Evolutionary conservation across 2,113 vertebrate genomes (phyloP), one percentile per base, ranked within the genome.

Genomic region (Cinclus mexicanus): DNA sequence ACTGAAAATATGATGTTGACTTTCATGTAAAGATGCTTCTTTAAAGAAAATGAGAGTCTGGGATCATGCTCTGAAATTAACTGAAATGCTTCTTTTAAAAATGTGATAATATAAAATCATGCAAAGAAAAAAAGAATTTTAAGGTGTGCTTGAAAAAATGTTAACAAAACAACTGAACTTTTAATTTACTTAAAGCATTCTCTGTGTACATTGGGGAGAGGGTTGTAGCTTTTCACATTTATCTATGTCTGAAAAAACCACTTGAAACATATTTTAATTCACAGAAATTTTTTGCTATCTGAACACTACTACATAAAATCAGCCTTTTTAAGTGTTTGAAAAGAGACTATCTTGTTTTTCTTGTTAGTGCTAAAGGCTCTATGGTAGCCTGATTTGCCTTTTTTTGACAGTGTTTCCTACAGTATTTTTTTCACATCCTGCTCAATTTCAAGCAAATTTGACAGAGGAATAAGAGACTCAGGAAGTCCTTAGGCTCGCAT

Each of bases 231-330:
- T 52, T 37, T 15, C 4, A 7, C 2, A 11, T 57, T 53, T 52
- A 41, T 37, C 37, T 3, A 0, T n/a, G 4, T 37, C 12, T 77
- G n/a, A 50, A 55, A 68, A 81, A 55, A 18, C 0, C 11, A 21
- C 39, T 74, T 55, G 26, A 74, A 90, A 39, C 13, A 6, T 3
- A 21, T 33, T 91, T 57, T 8, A 21, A 1, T 77, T n/a, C 39
- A 52, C 6, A 50, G 22, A 35, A 6, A 3, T 10, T 41, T 31
- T 83, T 41, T 21, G 16, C 28, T 41, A 3, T 46, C 10, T 68
- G 25, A 47, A 52, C 47, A 28, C 7, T 18, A 12, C 17, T 69
- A 14, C 14, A 60, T 76, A 28, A 42, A 89, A 22, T 56, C 16
- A 31, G 5, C 61, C 42, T 55, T 65, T 69, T 23, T 3, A 71